Conservation (phyloP, 2,888 invertebrate species). For the Argyra leucocephala region DNA sequence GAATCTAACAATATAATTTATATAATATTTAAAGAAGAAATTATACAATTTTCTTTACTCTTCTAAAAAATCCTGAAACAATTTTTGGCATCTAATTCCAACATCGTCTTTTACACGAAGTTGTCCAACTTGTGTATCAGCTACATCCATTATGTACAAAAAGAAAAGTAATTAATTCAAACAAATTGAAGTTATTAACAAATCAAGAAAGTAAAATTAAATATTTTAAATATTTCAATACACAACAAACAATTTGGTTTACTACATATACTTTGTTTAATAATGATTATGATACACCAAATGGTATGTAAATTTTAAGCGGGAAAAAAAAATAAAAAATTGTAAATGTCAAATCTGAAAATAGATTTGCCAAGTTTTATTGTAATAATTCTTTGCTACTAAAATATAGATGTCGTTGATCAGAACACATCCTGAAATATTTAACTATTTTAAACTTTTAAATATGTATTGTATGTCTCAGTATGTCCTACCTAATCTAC, state of each 20-base stretch:
- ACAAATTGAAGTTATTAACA: no score
- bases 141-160: constrained; percentile 69
- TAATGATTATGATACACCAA: no score
- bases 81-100: constrained; percentile 84
- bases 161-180: no score
- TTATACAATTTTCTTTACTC: constrained; percentile 52
- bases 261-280: no score
- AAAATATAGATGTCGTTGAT: background rate
- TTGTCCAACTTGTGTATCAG: constrained; percentile 63
- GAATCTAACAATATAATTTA: no score
- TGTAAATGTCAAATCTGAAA: no score
- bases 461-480: no score
- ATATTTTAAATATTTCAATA: background rate
- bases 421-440: no score
- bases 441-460: no score
- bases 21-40: no score
- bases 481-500: no score
- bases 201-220: background rate
- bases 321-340: background rate
- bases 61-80: constrained; percentile 92
- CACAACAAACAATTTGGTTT: no score
- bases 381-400: background rate
- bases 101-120: constrained; percentile 80
- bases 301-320: background rate
- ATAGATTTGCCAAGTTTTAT: background rate